These are phyloP conservation scores for Neomicropteryx cornuta DNA, from an alignment of 1,140 invertebrate species.

Conservation along the genomic window DNA sequence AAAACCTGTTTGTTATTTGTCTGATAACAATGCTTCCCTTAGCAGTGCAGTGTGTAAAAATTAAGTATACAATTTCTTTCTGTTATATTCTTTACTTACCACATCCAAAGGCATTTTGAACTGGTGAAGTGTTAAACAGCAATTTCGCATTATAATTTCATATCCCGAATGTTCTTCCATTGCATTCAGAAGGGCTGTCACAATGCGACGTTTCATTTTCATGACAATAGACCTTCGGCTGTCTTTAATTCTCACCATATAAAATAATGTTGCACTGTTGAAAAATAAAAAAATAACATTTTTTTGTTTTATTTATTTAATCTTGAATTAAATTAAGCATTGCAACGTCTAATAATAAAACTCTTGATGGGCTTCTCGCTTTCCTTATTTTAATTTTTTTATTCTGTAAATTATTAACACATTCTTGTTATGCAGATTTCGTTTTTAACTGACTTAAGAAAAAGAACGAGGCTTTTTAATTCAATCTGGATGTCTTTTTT, in stretches of 20 bases:
- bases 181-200: constrained; percentile 71
- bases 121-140: constrained; percentile 87
- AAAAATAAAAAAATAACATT: constrained; percentile 13
- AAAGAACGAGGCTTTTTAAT: background rate
- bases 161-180: constrained; percentile 77
- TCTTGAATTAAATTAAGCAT: background rate
- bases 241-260: constrained; percentile 82
- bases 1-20: too few relatives aligned
- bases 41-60: too few relatives aligned
- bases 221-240: constrained; percentile 51
- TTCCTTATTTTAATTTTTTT: too few relatives aligned
- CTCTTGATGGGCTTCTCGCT: background rate
- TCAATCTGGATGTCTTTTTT: too few relatives aligned
- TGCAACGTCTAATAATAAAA: background rate
- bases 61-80: too few relatives aligned
- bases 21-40: too few relatives aligned
- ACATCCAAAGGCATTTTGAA: constrained; percentile 92
- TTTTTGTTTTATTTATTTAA: background rate
- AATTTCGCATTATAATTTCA: constrained; percentile 91
- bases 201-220: constrained; percentile 66
- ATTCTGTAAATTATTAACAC: background rate
- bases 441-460: too few relatives aligned
- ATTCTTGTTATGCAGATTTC: too few relatives aligned
- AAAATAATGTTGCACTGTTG: constrained; percentile 83
- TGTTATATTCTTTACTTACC: constrained; percentile 54